Percentiles rank a stretch among this genome's conserved stretches.
These are phyloP conservation scores for Temnothorax curvispinosus DNA, from an alignment of 1,140 invertebrate genomes.

Conservation along the genomic window DNA sequence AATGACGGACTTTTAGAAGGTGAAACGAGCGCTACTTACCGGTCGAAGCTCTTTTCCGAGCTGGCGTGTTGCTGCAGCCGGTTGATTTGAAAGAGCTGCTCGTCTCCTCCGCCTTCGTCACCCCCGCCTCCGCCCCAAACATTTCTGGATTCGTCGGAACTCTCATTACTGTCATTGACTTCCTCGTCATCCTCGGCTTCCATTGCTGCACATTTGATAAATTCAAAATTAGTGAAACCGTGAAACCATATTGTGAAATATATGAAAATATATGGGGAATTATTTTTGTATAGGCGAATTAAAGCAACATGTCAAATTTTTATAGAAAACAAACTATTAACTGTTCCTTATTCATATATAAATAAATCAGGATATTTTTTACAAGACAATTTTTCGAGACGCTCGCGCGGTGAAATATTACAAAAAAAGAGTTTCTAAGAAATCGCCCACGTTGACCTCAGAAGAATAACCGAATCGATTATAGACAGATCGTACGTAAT, in stretches of 20 bases:
- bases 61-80: conserved; percentile 74
- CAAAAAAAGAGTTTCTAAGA: background rate
- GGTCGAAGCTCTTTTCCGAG: conserved; percentile 73
- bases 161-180: conserved; percentile 43
- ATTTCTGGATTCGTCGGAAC: conserved; percentile 44
- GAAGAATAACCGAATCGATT: conserved; percentile 43
- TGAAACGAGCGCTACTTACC: conserved; percentile 75
- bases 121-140: conserved; percentile 62
- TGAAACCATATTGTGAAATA: background rate
- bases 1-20: conserved; percentile 7
- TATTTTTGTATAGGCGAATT: background rate
- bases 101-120: conserved; percentile 74
- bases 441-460: conserved; percentile 4
- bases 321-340: no score
- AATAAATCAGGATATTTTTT: no score
- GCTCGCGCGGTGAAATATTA: background rate
- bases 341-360: no score
- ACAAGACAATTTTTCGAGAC: background rate
- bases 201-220: conserved; percentile 74
- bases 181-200: conserved; percentile 76
- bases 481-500: conserved; percentile 38
- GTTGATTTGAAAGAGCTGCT: conserved; percentile 70
- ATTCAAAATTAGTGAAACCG: conserved; percentile 29
- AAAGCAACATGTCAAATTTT: no score
- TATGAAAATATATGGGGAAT: background rate